Conservation (phyloP, 2,113 vertebrate species). For the Lepidothrix coronata region DNA sequence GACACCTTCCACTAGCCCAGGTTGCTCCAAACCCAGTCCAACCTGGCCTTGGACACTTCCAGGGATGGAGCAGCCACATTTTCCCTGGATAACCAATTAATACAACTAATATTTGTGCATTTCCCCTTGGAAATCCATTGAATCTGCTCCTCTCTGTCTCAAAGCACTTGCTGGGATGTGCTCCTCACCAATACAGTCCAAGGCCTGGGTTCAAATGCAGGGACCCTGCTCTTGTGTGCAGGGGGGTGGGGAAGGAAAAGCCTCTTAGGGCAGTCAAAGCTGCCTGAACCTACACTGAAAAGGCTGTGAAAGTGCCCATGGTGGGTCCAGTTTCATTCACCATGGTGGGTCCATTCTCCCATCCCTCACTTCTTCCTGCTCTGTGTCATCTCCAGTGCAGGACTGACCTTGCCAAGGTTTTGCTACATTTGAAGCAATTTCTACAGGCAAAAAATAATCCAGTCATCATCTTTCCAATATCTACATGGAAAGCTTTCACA, state of each 20-base stretch:
- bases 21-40: not conserved
- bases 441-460: not conserved
- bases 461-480: no score
- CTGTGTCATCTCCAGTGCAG: accelerated
- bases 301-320: no score
- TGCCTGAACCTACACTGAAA: accelerated
- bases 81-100: not conserved
- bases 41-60: accelerated
- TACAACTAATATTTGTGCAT: no score
- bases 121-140: not conserved
- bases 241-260: not conserved
- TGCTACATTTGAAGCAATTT: not conserved
- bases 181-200: not conserved
- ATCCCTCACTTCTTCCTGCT: not conserved
- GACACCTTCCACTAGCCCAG: not conserved
- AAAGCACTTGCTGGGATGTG: not conserved
- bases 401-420: not conserved
- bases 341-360: no score
- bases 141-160: not conserved
- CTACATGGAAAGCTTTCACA: not conserved
- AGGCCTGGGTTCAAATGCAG: accelerated
- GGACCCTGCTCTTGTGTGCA: not conserved
- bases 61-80: not conserved
- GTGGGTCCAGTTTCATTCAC: no score
- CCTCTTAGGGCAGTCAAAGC: not conserved